Evolutionary conservation across 2,888 invertebrate genomes (phyloP).

Genomic region (Lottia scabra): DNA sequence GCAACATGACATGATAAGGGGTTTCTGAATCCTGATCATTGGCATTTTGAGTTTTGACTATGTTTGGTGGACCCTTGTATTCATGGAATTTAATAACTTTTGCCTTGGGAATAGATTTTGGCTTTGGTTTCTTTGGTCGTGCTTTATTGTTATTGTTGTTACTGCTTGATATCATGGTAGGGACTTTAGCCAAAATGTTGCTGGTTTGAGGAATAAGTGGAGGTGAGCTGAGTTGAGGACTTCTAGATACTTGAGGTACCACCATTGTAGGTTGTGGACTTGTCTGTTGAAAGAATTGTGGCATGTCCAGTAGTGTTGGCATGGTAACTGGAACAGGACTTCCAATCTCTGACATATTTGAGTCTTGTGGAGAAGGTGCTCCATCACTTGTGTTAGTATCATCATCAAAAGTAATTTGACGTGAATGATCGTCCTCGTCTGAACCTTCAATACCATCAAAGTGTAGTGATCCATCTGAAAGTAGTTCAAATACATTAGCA

Average conservation of each 20-base stretch:
- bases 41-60: constrained; percentile 75
- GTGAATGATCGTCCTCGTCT: constrained; percentile 68
- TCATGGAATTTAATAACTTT: constrained; percentile 97
- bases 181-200: constrained; percentile 14
- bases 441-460: constrained; percentile 82
- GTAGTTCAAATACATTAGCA: too few relatives aligned
- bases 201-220: constrained; percentile 20
- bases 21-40: constrained; percentile 38
- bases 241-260: neutral
- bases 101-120: constrained; percentile 81
- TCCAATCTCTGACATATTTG: constrained; percentile 55
- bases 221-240: constrained; percentile 7
- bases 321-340: constrained; percentile 45
- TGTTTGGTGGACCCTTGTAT: constrained; percentile 84
- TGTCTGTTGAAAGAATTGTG: constrained; percentile 21
- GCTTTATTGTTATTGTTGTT: constrained; percentile 41
- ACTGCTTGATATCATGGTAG: constrained; percentile 28
- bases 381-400: constrained; percentile 79
- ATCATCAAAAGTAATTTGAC: constrained; percentile 80
- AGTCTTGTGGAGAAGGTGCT: constrained; percentile 61
- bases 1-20: constrained; percentile 73
- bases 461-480: constrained; percentile 82
- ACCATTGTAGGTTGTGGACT: constrained; percentile 7
- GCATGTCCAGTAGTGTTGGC: constrained; percentile 48
- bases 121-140: constrained; percentile 80